Evolutionary conservation across 2,113 vertebrate species (phyloP), one percentile per base, ranked within the genome.

Genomic region (Chloropsis hardwickii): DNA sequence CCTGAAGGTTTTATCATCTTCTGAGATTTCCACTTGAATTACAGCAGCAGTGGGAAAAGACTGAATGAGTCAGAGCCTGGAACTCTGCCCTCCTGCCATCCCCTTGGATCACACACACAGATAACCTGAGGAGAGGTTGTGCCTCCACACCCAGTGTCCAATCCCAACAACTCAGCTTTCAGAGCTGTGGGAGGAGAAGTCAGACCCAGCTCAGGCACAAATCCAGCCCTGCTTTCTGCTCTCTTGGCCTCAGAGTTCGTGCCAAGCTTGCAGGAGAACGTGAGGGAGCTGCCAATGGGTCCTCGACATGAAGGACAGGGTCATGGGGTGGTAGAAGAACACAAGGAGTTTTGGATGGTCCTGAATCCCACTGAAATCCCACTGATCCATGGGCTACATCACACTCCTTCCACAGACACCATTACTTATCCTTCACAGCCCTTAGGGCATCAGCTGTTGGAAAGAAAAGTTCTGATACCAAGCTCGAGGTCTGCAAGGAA

Each of bases 1-100:
- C 71, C 87, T 90, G 81, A 81, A 97, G 90, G 87, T 92, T 94
- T 93, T 54, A 70, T 66, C 62, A 37, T 92, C 90, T 93, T 86
- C 85, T 37, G 87, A 91, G 79, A 23, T 64, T 95, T 93, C 90
- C 62, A 90, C 71, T 79, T 77, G 81, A 92, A 73, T 93, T 92
- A 80, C 50, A 86, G 74, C 78, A 95, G 85, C 79, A 58, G 66
- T 58, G 62, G 79, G 93, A 77, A 65, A 87, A 88, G 84, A 37
- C 50, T n/a, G 37, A 66, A 51, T 90, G 90, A 96, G 93, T 95
- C 87, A 94, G 6, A 74, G 82, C n/a, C 79, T 90, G 67, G 62
- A 96, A 57, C 47, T 53, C 5, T 69, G 80, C 82, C 71, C 79
- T 94, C 14, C 78, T 94, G 85, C 64, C 92, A 57, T 69, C n/a